These are phyloP conservation scores for Dicentrarchus labrax DNA, from an alignment of 2,113 vertebrate species.

Conservation along the genomic window DNA sequence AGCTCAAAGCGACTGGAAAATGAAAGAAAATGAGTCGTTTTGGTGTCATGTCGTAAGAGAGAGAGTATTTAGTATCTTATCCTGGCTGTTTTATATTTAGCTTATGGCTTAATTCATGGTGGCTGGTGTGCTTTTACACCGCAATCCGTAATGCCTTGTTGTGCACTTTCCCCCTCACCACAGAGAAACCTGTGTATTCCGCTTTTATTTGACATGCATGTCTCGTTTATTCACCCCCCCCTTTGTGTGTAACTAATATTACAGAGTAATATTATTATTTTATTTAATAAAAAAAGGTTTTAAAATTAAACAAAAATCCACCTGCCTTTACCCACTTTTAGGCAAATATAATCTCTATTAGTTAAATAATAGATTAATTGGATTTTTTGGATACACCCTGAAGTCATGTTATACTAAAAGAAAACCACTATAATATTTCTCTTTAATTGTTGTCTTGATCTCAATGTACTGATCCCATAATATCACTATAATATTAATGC, in stretches of 20 bases:
- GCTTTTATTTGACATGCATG: conserved; percentile 13
- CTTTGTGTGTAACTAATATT: not conserved
- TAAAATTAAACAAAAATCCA: conserved; percentile 21
- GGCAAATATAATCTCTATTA: not conserved
- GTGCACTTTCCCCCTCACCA: conserved; percentile 13
- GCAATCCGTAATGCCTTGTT: conserved; percentile 4
- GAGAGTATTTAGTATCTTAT: not conserved
- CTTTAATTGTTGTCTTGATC: not conserved
- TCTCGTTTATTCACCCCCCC: not conserved
- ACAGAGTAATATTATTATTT: too few species aligned
- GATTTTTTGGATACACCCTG: not conserved
- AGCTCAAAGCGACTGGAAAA: not conserved
- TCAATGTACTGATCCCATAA: not conserved
- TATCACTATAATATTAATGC: not conserved
- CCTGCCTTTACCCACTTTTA: conserved; percentile 3
- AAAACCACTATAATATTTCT: not conserved
- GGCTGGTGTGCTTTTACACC: conserved; percentile 45
- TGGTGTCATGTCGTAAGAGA: not conserved
- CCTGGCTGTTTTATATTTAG: conserved; percentile 28
- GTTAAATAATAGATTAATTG: too few species aligned
- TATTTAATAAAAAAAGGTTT: not conserved
- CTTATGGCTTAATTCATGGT: conserved; percentile 35
- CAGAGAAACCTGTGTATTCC: not conserved
- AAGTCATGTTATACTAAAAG: not conserved
- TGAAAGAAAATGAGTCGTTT: not conserved